Evolutionary conservation across 2,113 vertebrate genomes (phyloP), one percentile per base, ranked within the genome.

Genomic region (Gymnogyps californianus): DNA sequence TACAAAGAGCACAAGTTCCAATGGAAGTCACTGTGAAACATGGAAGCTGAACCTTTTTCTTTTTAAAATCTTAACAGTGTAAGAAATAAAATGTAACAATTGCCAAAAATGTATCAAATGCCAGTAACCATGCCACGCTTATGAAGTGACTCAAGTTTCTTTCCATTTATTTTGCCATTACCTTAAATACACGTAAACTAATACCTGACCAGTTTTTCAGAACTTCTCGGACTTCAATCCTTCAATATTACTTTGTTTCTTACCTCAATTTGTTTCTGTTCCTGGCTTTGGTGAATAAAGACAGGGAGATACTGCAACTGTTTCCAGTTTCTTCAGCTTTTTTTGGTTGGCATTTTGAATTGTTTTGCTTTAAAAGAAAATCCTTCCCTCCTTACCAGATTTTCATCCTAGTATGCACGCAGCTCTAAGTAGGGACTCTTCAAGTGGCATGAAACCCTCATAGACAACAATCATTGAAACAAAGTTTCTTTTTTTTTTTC

Each of bases 261-360:
- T 96, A 96, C 95, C 95, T 97, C 87, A 6, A 2, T 44, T 80
- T 74, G 40, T 51, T 87, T 76, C 81, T 89, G 54, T 5, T 87
- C 86, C 69, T 87, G 80, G 65, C 40, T 97, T 76, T 95, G 58
- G 62, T 79, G 89, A 91, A 83, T 24, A 49, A 80, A 83, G 40
- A 83, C 78, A 94, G 87, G 66, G 84, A 95, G 89, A 83, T 44
- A 94, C 25, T 90, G 84, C 91, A 80, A 89, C 36, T 95, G 78
- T 70, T 88, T 61, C 94, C 90, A 94, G 71, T 90, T 90, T 62
- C 80, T 20, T 72, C 75, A 82, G 32, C 29, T 84, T 90, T 93
- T 92, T 59, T 52, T 81, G 47, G n/a, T 13, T 79, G 59, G 28
- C 20, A 42, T 64, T 81, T 87, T 72, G 22, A 34, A 88, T 76